Evolutionary conservation across 2,888 invertebrate genomes (phyloP), one percentile per base, ranked within the genome.

Genomic region (Urechis unicinctus): DNA sequence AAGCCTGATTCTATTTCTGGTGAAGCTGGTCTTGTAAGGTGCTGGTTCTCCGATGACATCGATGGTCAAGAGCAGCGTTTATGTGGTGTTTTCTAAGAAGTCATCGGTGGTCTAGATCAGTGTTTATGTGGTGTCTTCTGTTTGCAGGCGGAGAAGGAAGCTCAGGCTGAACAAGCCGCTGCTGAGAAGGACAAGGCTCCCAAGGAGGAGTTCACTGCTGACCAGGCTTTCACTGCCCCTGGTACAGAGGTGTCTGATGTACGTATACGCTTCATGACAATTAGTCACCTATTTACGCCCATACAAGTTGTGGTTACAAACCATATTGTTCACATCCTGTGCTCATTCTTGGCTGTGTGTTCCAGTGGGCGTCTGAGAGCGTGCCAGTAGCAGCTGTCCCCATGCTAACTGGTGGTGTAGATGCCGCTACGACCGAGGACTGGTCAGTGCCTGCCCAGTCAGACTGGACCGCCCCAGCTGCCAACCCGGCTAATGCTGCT

Each of bases 131-230:
- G 2, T 47, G 44, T 4, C 28, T 54, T 54, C 53, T 50, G 55
- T 53, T 63, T 64, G 2, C 61, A 83, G 83, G 91, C 89, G 66
- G 94, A 95, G 77, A 95, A 95, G 81, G 94, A 95, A 71, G n/a
- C n/a, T n/a, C n/a, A n/a, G 36, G 36, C 36, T 36, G 94, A 95
- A 77, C 90, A 91, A 55, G 70, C 67, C 13, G 72, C 73, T 54
- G 60, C 56, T 28, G 71, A 69, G 49, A 49, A 50, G 28, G 41
- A 58, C 48, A 41, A 54, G 45, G 43, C 6, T 6, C 5, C 65
- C 63, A 31, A 70, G 55, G 68, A 67, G 52, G 55, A 47, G 45
- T 49, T 41, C 56, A 59, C 55, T 3, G 69, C 68, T 44, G 63
- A 68, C 68, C 61, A 65, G n/a, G 61, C 65, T 13, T 63, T 50